Conservation (phyloP, 2,113 vertebrate genomes). For the Grammomys dolichurus region DNA sequence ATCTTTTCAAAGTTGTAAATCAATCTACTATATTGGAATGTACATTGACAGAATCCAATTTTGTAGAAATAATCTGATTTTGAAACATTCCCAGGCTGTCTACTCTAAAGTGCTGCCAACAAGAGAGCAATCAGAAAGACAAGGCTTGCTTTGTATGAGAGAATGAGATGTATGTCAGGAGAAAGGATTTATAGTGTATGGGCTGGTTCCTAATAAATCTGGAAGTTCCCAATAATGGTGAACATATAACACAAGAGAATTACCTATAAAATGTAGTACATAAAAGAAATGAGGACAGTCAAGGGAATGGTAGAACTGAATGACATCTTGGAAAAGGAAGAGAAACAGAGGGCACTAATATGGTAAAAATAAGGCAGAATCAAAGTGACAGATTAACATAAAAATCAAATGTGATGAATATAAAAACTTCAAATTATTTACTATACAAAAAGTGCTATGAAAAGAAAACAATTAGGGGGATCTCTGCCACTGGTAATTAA, state of each 20-base stretch:
- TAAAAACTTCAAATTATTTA: conserved; percentile 38
- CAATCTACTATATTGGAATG: not conserved
- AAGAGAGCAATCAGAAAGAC: not conserved
- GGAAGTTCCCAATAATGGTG: not conserved
- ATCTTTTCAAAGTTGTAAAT: not conserved
- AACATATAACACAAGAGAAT: not conserved
- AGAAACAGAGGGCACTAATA: not conserved
- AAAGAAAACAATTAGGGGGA: conserved; percentile 44
- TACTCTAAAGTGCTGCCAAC: not conserved
- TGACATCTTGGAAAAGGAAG: not conserved
- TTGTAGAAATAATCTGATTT: not conserved
- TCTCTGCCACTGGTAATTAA: not conserved
- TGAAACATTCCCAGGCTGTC: not conserved
- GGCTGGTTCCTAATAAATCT: not conserved
- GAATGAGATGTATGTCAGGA: not conserved
- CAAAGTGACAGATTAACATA: not conserved
- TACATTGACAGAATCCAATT: not conserved
- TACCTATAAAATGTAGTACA: not conserved
- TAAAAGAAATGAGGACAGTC: not conserved
- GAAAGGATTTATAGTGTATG: not conserved
- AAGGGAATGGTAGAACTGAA: not conserved
- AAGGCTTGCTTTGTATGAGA: not conserved
- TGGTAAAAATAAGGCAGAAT: not conserved
- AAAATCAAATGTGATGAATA: not conserved
- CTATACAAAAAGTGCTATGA: conserved; percentile 21